These are phyloP conservation scores for Odontothrips loti DNA, from an alignment of 2,888 invertebrate genomes.

Conservation along the genomic window DNA sequence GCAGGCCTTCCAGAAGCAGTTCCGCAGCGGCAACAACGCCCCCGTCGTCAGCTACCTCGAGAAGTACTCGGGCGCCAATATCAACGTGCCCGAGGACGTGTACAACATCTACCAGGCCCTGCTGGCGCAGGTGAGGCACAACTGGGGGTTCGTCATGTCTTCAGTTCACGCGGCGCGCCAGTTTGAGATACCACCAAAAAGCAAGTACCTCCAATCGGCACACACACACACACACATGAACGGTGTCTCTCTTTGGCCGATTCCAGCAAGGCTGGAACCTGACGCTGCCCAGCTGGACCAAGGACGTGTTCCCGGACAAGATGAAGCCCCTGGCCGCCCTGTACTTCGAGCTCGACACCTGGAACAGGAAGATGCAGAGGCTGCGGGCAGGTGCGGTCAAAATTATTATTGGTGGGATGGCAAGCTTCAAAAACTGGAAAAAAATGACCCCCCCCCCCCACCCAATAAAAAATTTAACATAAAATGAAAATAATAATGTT, in stretches of 20 bases:
- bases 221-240: no score
- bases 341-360: constrained; percentile 39
- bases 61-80: constrained; percentile 5
- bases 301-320: constrained; percentile 39
- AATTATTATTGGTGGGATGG: no score
- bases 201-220: no score
- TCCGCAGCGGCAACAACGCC: neutral
- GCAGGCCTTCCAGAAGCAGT: constrained; percentile 6
- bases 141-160: no score
- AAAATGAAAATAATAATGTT: no score
- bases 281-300: constrained; percentile 43
- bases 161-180: neutral
- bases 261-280: constrained; percentile 41
- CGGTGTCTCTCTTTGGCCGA: neutral
- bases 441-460: neutral
- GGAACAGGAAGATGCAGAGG: constrained; percentile 38
- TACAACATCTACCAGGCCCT: constrained; percentile 23
- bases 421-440: no score
- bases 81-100: constrained; percentile 11
- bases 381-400: constrained; percentile 36
- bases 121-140: neutral
- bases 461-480: no score
- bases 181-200: no score
- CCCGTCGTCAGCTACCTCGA: neutral
- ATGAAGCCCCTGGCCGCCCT: constrained; percentile 39